phyloP scores from a whole-genome alignment of 2,113 vertebrate genomes.

The Cricetomys ansorgei region DNA sequence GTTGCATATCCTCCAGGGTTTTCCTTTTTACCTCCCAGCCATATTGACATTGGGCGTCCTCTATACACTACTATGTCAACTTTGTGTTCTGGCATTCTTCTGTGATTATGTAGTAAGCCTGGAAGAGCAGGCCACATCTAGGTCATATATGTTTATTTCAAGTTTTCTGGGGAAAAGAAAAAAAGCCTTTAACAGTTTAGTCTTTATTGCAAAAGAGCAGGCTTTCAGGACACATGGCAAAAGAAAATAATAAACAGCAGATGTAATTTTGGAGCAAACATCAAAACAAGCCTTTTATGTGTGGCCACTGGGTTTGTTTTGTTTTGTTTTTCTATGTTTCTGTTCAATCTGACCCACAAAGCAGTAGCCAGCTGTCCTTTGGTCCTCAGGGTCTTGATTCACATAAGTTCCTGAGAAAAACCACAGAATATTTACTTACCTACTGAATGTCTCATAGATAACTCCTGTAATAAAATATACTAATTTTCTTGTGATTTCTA shows the following conservation, averaged over 20 bases:
- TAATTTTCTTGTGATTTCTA: neutral
- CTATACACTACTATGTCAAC: neutral
- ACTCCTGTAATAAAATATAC: neutral
- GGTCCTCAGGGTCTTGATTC: neutral
- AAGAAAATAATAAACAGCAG: neutral
- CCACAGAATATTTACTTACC: neutral
- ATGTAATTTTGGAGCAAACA: neutral
- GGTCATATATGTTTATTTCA: neutral
- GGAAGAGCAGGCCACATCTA: neutral
- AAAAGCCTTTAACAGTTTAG: neutral
- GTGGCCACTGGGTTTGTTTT: neutral
- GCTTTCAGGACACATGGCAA: neutral
- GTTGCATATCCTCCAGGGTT: neutral
- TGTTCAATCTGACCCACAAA: neutral
- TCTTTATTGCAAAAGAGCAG: neutral
- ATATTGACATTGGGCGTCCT: neutral
- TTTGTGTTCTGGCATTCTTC: neutral
- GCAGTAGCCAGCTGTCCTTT: neutral
- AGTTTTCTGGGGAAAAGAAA: neutral
- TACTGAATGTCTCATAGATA: neutral
- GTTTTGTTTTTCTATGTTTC: neutral
- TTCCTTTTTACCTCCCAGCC: neutral
- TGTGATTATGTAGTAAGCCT: neutral
- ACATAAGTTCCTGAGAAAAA: neutral
- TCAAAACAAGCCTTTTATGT: neutral